Evolutionary conservation across 2,888 invertebrate genomes (phyloP).

Genomic region (Cacoxenus indagator): DNA sequence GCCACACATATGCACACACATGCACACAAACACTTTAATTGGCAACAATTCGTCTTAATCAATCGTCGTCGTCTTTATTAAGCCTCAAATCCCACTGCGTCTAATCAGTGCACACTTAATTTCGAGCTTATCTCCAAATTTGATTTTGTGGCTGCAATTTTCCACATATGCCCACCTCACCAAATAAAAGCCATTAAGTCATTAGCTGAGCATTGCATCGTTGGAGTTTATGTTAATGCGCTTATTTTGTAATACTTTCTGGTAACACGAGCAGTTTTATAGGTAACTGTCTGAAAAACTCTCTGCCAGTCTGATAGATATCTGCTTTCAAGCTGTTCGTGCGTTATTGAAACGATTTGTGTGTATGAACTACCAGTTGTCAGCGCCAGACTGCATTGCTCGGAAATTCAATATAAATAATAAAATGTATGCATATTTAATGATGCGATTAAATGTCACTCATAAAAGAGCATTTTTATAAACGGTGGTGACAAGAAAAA

Average conservation of each 20-base stretch:
- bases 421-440: constrained; percentile 29
- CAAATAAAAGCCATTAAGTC: not conserved
- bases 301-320: not conserved
- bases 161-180: not conserved
- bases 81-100: not conserved
- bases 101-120: constrained; percentile 13
- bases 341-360: not conserved
- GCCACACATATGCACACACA: not conserved
- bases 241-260: not conserved
- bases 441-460: constrained; percentile 42
- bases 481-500: not conserved
- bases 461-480: constrained; percentile 11
- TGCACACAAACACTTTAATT: not conserved
- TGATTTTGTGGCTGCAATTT: constrained; percentile 1
- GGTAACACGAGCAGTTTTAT: not conserved
- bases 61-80: not conserved
- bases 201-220: not conserved
- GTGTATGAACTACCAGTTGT: not conserved
- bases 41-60: constrained; percentile 9
- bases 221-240: constrained; percentile 1
- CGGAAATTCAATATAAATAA: constrained; percentile 10
- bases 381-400: not conserved
- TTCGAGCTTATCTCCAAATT: constrained; percentile 12
- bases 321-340: not conserved
- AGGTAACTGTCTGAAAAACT: not conserved